phyloP scores from a whole-genome alignment of 2,888 invertebrate genomes.

The Trisateles emortualis region DNA sequence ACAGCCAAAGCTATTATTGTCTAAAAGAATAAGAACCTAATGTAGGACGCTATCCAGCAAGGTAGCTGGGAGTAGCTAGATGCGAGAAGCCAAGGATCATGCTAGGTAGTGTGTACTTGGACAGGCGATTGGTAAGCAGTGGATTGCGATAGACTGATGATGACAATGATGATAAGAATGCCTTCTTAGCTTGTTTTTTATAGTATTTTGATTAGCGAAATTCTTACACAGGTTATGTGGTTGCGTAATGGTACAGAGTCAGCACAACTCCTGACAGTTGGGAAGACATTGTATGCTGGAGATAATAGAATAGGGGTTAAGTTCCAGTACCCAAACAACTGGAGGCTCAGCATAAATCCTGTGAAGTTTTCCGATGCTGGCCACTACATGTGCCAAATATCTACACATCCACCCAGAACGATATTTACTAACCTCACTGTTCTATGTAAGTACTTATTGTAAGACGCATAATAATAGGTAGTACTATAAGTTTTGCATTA shows the following conservation, averaged over 20 bases:
- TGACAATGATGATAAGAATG: too few species aligned
- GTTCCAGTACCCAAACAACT: constrained; percentile 91
- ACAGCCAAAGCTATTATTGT: too few species aligned
- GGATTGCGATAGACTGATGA: too few species aligned
- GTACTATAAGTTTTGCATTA: background rate
- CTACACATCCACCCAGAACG: constrained; percentile 92
- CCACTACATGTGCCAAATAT: constrained; percentile 93
- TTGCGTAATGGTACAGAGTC: constrained; percentile 88
- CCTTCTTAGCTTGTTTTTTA: too few species aligned
- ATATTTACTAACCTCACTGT: constrained; percentile 92
- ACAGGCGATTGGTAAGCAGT: too few species aligned
- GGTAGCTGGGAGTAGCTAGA: too few species aligned
- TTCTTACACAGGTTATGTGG: constrained; percentile 88
- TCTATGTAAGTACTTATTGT: constrained; percentile 88
- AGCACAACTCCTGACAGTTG: constrained; percentile 89
- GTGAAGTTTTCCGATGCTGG: constrained; percentile 91
- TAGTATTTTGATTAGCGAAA: background rate
- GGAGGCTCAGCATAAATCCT: constrained; percentile 90
- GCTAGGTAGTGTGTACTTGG: too few species aligned
- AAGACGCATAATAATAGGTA: background rate
- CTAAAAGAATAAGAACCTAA: too few species aligned
- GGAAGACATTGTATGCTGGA: constrained; percentile 88
- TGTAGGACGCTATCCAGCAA: too few species aligned
- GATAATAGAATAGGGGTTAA: constrained; percentile 88
- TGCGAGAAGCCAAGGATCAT: too few species aligned